Evolutionary conservation across 2,888 invertebrate genomes (phyloP), one percentile per base, ranked within the genome.

Genomic region (Nemotelus pantherinus): DNA sequence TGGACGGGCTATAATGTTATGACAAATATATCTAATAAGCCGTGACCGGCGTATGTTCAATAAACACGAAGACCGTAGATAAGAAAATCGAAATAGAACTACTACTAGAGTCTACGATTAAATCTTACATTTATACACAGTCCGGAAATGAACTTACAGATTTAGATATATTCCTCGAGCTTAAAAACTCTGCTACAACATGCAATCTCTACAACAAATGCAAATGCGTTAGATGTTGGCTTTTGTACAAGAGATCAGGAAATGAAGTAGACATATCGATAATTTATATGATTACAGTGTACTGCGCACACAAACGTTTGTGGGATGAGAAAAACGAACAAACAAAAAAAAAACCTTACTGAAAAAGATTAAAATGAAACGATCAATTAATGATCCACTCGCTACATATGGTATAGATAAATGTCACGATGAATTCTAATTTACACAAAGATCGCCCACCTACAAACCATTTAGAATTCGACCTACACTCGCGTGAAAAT

Each of bases 361-460:
- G 45, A 44, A 10, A 47, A 65, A 7, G 47, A 65, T 7, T 44
- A 65, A 65, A 65, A 43, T 43, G 63, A 63, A 4, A 43, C 39
- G 41, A 47, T n/a, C 47, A 65, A 65, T 65, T 65, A 65, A 65
- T 45, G 65, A 65, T 65, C 7, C 45, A 50, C 5, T 50, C n/a
- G 9, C 47, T 10, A 25, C 65, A 65, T 65, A 65, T 65, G 65
- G 65, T 47, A 39, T 25, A 47, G 65, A 65, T 65, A 10, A 65
- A 65, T 45, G 65, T 65, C 65, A 65, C 4, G 25, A 65, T 65
- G 47, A 9, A 65, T 65, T 65, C 65, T 63, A 41, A 63, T 63
- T 63, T 63, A 63, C 39, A 50, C 50, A 5, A 45, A 65, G 47
- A 65, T 65, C 65, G 65, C 41, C 65, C 65, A 45, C 65, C 65